phyloP scores from a whole-genome alignment of 2,797 vertebrate genomes.

The Cheirogaleus major region DNA sequence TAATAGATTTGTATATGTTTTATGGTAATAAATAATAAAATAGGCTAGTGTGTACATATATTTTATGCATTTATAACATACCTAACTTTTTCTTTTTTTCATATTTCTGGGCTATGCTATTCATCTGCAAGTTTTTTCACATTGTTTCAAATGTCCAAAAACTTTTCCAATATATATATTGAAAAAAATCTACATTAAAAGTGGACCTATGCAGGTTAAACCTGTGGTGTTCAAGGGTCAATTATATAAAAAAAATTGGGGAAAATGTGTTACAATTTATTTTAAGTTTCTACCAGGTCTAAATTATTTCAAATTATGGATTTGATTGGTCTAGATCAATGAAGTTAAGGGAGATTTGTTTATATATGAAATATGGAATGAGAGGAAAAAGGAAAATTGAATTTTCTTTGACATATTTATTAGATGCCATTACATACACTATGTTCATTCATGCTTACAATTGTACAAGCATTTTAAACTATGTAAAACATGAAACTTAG shows the following conservation, averaged over 20 bases:
- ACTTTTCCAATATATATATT: not conserved
- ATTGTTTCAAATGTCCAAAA: not conserved
- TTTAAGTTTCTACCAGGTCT: not conserved
- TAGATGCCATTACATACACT: not conserved
- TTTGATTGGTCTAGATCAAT: slow-evolving; percentile 12
- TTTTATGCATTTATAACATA: not conserved
- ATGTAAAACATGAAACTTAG: not conserved
- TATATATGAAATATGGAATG: not conserved
- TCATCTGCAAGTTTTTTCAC: not conserved
- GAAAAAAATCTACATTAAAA: not conserved
- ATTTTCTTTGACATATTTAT: not conserved
- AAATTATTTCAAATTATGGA: slow-evolving; percentile 21
- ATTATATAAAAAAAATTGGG: not conserved
- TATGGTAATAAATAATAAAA: not conserved
- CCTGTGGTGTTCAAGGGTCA: not conserved
- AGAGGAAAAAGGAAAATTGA: not conserved
- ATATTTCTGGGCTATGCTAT: not conserved
- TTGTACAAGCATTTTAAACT: slow-evolving; percentile 7
- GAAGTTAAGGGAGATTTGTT: not conserved
- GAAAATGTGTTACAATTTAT: not conserved
- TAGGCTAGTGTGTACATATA: not conserved
- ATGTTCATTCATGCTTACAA: not conserved
- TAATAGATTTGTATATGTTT: not conserved
- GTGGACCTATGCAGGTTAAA: not conserved
- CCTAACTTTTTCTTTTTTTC: not conserved